Conservation (phyloP, 2,888 invertebrate genomes). For the Lasioglossum morio region DNA sequence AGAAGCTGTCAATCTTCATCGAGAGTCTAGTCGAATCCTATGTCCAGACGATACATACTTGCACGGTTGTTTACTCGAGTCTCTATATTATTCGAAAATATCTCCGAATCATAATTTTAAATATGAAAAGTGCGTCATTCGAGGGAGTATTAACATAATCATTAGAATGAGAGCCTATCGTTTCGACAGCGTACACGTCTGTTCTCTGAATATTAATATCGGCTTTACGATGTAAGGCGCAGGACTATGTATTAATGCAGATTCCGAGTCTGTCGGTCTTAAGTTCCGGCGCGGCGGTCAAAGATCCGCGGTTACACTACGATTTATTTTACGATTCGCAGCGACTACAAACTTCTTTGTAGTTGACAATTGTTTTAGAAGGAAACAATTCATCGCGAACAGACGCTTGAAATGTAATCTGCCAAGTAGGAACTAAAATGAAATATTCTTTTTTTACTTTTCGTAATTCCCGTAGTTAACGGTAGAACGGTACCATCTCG, state of each 20-base stretch:
- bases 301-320: background rate
- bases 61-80: background rate
- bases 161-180: background rate
- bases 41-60: background rate
- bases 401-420: no score
- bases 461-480: no score
- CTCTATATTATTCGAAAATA: background rate
- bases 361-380: background rate
- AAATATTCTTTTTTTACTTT: no score
- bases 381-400: no score
- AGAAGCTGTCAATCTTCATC: background rate
- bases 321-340: background rate
- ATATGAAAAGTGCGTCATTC: background rate
- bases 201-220: background rate
- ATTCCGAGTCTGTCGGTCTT: background rate
- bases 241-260: background rate
- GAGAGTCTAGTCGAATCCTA: background rate
- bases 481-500: no score
- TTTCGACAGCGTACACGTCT: background rate
- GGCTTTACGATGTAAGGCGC: background rate
- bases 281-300: background rate
- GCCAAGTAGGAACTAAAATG: no score
- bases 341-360: background rate
- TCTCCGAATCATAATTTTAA: background rate
- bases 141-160: slow-evolving; percentile 3